phyloP scores from a whole-genome alignment of 2,888 invertebrate species.

The Coelinius sp. region DNA sequence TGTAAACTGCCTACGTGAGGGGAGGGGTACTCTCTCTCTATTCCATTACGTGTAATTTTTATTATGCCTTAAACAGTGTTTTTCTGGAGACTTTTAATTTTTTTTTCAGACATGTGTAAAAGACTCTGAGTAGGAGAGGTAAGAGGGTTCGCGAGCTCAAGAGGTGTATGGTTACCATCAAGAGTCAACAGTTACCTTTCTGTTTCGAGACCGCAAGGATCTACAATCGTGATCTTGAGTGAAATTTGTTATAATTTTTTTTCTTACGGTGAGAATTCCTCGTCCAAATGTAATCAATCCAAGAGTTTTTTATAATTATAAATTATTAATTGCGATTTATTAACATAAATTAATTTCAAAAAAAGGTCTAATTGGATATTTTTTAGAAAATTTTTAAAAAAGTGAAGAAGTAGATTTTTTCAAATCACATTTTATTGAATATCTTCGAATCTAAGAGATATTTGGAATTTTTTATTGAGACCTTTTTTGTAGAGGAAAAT shows the following conservation, averaged over 20 bases:
- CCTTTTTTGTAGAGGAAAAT: too few relatives aligned
- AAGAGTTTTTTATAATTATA: too few relatives aligned
- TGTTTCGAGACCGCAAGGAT: slow-evolving; percentile 66
- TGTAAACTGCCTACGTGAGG: not conserved
- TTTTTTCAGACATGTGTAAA: not conserved
- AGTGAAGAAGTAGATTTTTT: too few relatives aligned
- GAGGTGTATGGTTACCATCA: slow-evolving; percentile 56
- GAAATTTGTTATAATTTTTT: slow-evolving; percentile 42
- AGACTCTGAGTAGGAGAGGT: slow-evolving; percentile 56
- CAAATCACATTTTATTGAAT: too few relatives aligned
- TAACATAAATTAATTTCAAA: too few relatives aligned
- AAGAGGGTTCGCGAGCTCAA: slow-evolving; percentile 51
- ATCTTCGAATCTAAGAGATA: too few relatives aligned
- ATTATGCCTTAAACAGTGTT: not conserved
- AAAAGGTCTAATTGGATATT: too few relatives aligned
- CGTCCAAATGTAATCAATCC: too few relatives aligned
- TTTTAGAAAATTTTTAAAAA: too few relatives aligned
- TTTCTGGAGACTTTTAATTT: not conserved
- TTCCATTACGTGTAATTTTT: not conserved
- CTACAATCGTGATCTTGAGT: slow-evolving; percentile 50
- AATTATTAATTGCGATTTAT: too few relatives aligned
- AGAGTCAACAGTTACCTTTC: slow-evolving; percentile 66
- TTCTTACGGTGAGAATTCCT: slow-evolving; percentile 6
- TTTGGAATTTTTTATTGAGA: too few relatives aligned
- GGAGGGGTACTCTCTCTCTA: not conserved